Base-by-base conservation (phyloP, 37 sponge, comb jelly and placozoan genomes). In the Haliclona indistincta region DNA sequence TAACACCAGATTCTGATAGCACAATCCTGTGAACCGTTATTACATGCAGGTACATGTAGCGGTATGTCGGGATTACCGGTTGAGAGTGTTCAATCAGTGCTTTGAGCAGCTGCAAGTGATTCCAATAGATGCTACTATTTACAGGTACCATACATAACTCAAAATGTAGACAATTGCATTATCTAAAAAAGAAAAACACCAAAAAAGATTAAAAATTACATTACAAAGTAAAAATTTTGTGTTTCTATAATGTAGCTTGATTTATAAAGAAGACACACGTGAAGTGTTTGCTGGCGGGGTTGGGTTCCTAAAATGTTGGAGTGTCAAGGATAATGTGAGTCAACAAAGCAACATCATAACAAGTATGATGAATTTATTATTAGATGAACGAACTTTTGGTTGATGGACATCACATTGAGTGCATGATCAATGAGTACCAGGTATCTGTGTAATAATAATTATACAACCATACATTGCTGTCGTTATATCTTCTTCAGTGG, bases 41-140 rank as follows among this genome's bases (percentile, higher is more conserved):
- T 34, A 66, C 55, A 34, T 25, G n/a, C 51, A 90, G 91, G 39
- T 90, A 35, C 81, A 71, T 76, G 68, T 90, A 7, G 86, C 81
- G n/a, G 63, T 58, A 28, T 90, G 91, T 58, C 33, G 25, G 32
- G 91, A 90, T 51, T 55, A 85, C 25, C 37, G 39, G 17, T 39
- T 90, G 13, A 45, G 91, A 13, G 71, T 85, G 28, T 90, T 65
- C 77, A 43, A 43, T 54, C 51, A 77, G 28, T 30, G 38, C 29
- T 90, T 90, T 80, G 64, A 84, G 20, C 56, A 64, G 32, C 53
- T 85, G 2, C 43, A 66, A 38, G 62, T 44, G 4, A 49, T 79
- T 8, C 60, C 26, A 19, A 38, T 73, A 25, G 39, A 60, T 17
- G 29, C 67, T 39, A 73, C 79, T 37, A 32, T 79, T 30, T 71